These are phyloP conservation scores for Okapia johnstoni DNA, from an alignment of 2,113 vertebrate genomes.

Conservation along the genomic window DNA sequence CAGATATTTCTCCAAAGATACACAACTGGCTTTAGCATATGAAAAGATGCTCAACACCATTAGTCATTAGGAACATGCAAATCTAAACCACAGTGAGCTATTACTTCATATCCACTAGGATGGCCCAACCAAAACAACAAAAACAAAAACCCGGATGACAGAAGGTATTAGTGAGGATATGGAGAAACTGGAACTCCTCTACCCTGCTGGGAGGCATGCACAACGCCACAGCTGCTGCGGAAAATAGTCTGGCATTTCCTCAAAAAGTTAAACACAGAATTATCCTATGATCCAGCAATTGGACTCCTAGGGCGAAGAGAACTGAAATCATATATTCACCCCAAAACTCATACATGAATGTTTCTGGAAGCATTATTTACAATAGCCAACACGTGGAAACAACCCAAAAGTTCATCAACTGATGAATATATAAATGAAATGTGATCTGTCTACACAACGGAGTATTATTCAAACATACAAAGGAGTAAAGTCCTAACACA, in stretches of 20 bases:
- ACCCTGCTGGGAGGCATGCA: background rate
- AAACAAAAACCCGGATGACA: background rate
- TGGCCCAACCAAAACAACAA: background rate
- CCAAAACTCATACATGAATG: background rate
- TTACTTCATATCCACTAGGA: background rate
- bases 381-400: background rate
- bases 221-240: background rate
- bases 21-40: background rate
- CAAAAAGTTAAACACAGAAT: conserved; percentile 51
- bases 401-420: background rate
- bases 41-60: background rate
- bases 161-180: background rate
- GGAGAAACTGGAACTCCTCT: background rate
- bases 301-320: conserved; percentile 19
- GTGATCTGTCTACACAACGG: background rate
- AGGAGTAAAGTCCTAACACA: background rate
- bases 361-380: background rate
- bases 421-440: background rate
- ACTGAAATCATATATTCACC: conserved; percentile 21
- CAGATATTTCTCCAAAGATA: conserved; percentile 15
- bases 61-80: background rate
- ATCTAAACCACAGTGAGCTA: background rate
- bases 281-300: conserved; percentile 1
- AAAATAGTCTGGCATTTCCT: conserved; percentile 36
- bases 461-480: conserved; percentile 23